Evolutionary conservation across 2,888 invertebrate species (phyloP).

Genomic region (Tipula helvola): DNA sequence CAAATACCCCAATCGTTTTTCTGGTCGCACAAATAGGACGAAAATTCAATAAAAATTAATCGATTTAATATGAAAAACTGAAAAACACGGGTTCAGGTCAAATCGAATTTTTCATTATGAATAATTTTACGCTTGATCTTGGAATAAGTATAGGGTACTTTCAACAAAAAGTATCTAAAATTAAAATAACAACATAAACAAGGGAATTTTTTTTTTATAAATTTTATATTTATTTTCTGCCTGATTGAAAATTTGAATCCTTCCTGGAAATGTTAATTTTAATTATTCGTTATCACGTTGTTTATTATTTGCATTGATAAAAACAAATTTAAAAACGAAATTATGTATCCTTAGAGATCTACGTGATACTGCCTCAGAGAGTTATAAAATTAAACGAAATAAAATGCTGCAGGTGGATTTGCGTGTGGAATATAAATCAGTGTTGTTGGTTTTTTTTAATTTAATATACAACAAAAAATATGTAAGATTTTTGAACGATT

Average conservation of each 20-base stretch:
- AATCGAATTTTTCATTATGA: not conserved
- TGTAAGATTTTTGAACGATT: too few species aligned
- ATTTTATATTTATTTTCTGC: not conserved
- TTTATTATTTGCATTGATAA: too few species aligned
- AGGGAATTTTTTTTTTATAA: not conserved
- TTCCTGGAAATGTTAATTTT: not conserved
- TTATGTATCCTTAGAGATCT: too few species aligned
- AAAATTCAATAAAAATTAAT: not conserved
- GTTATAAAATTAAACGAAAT: too few species aligned
- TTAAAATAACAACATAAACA: not conserved
- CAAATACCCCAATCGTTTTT: not conserved
- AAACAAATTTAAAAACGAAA: too few species aligned
- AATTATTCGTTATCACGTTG: not conserved
- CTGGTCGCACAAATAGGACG: not conserved
- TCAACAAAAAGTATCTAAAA: not conserved
- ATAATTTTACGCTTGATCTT: too few species aligned
- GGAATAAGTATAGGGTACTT: too few species aligned
- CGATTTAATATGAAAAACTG: not conserved
- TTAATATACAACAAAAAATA: too few species aligned
- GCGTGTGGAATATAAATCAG: too few species aligned
- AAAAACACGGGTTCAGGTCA: not conserved
- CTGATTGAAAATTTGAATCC: not conserved
- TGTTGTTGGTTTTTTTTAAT: too few species aligned
- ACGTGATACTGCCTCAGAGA: too few species aligned
- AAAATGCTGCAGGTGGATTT: too few species aligned